A percentile compares a stretch with the other conserved stretches of the same genome.
Conservation (phyloP, 2,113 vertebrate genomes). For the Indicator maculatus region DNA sequence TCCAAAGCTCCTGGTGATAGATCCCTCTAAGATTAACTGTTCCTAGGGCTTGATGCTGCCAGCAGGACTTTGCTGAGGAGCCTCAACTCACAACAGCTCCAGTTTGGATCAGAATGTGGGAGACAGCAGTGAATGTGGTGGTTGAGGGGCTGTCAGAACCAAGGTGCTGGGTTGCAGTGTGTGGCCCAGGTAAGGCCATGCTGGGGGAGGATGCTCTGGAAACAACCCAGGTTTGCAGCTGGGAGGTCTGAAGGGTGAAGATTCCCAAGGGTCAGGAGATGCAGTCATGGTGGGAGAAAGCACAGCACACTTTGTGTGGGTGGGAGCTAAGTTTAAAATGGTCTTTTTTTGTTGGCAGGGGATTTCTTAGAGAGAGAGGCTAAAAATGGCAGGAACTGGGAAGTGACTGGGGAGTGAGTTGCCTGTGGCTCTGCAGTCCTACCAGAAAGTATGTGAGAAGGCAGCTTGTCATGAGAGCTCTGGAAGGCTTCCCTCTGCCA, state of each 20-base stretch:
- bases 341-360: neutral
- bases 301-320: rapidly evolving
- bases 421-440: neutral
- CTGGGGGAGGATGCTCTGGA: neutral
- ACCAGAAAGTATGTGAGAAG: neutral
- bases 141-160: neutral
- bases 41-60: neutral
- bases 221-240: neutral
- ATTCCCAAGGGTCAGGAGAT: rapidly evolving
- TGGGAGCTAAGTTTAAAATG: neutral
- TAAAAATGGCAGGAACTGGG: constrained; percentile 16
- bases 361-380: neutral
- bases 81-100: neutral
- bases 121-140: neutral
- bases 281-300: neutral
- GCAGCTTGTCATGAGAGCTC: neutral
- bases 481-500: constrained; percentile 2
- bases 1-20: neutral
- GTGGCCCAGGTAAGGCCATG: rapidly evolving
- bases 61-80: neutral
- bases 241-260: neutral
- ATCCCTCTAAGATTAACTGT: rapidly evolving
- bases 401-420: neutral
- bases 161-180: neutral
- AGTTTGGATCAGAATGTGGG: neutral